Evolutionary conservation across 2,888 invertebrate genomes (phyloP).

Genomic region (Sarcophaga variegata): DNA sequence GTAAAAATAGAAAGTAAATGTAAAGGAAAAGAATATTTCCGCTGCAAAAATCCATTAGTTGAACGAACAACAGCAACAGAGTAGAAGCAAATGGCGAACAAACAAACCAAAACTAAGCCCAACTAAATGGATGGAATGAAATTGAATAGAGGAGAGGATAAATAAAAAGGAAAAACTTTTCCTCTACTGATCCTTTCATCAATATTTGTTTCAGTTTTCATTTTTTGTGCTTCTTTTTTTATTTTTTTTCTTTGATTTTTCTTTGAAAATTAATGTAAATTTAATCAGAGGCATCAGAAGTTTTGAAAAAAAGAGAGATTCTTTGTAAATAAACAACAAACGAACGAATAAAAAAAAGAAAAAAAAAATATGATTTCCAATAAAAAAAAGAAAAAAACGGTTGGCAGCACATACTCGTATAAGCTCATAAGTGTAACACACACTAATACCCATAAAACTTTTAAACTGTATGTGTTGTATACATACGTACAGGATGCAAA

Average conservation of each 20-base stretch:
- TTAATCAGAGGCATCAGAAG: conserved; percentile 66
- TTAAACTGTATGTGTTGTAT: background rate
- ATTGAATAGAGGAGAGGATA: conserved; percentile 21
- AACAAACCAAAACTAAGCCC: conserved; percentile 30
- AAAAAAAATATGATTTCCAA: conserved; percentile 13
- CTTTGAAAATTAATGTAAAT: conserved; percentile 66
- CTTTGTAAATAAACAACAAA: conserved; percentile 64
- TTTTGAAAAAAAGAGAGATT: conserved; percentile 48
- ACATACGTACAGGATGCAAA: conserved; percentile 9
- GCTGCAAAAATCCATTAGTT: conserved; percentile 69
- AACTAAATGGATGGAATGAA: conserved; percentile 23
- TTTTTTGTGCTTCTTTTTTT: background rate
- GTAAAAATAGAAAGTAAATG: background rate
- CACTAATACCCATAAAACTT: conserved; percentile 30
- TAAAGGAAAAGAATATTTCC: conserved; percentile 42
- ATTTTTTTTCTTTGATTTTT: background rate
- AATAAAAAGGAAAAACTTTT: conserved; percentile 26
- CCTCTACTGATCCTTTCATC: background rate
- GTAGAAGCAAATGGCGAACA: conserved; percentile 20
- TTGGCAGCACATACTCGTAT: conserved; percentile 65
- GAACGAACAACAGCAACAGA: conserved; percentile 48
- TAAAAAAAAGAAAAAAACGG: conserved; percentile 38
- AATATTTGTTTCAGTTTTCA: background rate
- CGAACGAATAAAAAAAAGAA: background rate
- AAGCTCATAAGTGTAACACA: conserved; percentile 66